phyloP scores from a whole-genome alignment of 2,113 vertebrate genomes.

The Piprites chloris region DNA sequence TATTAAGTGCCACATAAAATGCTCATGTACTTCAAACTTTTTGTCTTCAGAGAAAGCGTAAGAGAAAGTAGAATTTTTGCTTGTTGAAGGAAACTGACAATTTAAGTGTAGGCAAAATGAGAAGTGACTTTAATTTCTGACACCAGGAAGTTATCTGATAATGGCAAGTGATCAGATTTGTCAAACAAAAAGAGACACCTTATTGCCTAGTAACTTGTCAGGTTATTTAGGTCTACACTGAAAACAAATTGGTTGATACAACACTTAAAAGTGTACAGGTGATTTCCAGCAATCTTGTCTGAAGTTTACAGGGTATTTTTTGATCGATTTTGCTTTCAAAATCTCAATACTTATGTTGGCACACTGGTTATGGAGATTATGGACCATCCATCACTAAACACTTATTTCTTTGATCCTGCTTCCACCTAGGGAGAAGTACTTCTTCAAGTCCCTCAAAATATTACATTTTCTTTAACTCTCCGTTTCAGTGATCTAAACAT shows the following conservation, averaged over 20 bases:
- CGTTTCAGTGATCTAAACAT: background rate
- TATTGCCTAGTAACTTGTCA: background rate
- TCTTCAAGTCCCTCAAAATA: background rate
- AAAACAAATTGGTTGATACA: background rate
- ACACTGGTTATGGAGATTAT: background rate
- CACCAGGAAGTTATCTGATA: background rate
- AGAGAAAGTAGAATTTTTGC: background rate
- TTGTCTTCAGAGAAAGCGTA: background rate
- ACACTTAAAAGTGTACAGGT: background rate
- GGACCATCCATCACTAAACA: background rate
- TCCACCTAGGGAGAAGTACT: background rate
- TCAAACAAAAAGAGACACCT: background rate
- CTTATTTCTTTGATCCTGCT: background rate
- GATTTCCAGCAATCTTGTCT: background rate
- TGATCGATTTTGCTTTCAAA: background rate
- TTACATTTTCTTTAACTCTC: background rate
- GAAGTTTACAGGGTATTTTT: background rate
- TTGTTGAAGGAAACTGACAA: background rate
- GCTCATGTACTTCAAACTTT: accelerated
- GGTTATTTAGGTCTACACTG: background rate
- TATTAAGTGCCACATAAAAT: background rate
- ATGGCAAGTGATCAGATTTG: background rate
- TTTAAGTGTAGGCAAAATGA: background rate
- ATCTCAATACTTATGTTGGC: background rate
- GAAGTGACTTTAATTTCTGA: background rate